Evolutionary conservation across 2,888 invertebrate species (phyloP).

Genomic region (Zygothrica quintamaculata): DNA sequence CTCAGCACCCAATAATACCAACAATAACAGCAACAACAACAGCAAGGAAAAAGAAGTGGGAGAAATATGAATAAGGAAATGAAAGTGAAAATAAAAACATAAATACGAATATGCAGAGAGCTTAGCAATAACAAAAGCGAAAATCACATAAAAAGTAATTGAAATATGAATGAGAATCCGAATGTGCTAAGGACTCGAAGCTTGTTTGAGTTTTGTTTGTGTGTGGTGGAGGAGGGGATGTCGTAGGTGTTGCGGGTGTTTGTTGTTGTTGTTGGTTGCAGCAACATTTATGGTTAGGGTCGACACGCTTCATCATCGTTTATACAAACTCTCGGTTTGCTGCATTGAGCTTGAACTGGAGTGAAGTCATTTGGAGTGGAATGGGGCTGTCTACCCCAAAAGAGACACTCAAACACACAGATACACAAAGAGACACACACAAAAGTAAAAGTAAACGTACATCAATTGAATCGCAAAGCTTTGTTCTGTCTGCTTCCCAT

Average conservation of each 20-base stretch:
- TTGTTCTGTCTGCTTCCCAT: constrained; percentile 47
- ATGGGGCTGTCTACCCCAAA: too few relatives aligned
- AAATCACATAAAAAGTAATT: constrained; percentile 81
- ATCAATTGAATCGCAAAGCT: constrained; percentile 70
- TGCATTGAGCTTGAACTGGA: too few relatives aligned
- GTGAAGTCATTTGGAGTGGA: too few relatives aligned
- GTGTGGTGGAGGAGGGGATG: too few relatives aligned
- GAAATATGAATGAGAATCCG: constrained; percentile 76
- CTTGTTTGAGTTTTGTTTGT: neutral
- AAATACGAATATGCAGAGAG: constrained; percentile 66
- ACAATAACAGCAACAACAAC: constrained; percentile 26
- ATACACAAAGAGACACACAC: constrained; percentile 18
- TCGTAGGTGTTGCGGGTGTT: too few relatives aligned
- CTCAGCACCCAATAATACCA: constrained; percentile 64
- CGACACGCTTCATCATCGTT: constrained; percentile 52
- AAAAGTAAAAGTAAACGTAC: constrained; percentile 43
- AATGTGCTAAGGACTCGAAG: constrained; percentile 9
- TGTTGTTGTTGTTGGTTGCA: constrained; percentile 11
- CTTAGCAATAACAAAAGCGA: constrained; percentile 72
- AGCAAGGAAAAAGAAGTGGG: constrained; percentile 16
- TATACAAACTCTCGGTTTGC: constrained; percentile 2
- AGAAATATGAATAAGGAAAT: constrained; percentile 43
- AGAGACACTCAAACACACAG: too few relatives aligned
- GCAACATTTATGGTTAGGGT: constrained; percentile 12
- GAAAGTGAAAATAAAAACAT: constrained; percentile 70